Base-by-base conservation (phyloP, 2,113 vertebrate genomes). In the Nothoprocta pentlandii region DNA sequence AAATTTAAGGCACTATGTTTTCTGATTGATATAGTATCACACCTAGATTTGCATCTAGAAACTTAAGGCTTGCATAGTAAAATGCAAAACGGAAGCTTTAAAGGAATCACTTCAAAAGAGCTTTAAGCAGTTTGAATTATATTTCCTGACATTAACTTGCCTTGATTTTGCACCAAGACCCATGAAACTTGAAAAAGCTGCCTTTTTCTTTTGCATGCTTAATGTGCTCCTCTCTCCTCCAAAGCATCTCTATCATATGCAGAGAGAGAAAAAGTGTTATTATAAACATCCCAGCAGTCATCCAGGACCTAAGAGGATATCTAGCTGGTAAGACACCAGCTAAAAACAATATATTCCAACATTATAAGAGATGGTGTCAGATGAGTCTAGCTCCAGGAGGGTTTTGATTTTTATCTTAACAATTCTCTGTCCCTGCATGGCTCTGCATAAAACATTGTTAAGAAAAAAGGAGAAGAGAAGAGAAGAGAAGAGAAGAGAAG, bases 131-230 rank as follows among this genome's bases (percentile, higher is more conserved):
- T 63, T 85, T 80, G 80, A 77, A 80, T 94, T 93, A 49, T 75
- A 95, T 92, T 94, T 92, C 47, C 62, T 94, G 73, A 58, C 75
- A 85, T 47, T 76, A 85, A 75, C 62, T 93, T 87, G 13, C 67
- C 87, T 89, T 93, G 95, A 95, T 92, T 97, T 96, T 90, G 47
- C 56, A 90, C 68, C 67, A 93, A 87, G 85, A 94, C 74, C 26
- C 64, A 78, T 63, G 58, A 94, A 97, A 92, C 76, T 90, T 87
- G 62, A 85, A 91, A 96, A 96, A 51, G 46, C 51, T 96, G 14
- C 51, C 85, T 92, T 26, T 58, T 67, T 90, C 61, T 90, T 92
- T 67, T 82, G 66, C 75, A 89, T 85, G 58, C 62, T 90, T 96
- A 96, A 96, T 95, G 80, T 80, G 89, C 80, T 97, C 76, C 26